Conservation (phyloP, 2,797 vertebrate genomes). For the Protonibea diacanthus region DNA sequence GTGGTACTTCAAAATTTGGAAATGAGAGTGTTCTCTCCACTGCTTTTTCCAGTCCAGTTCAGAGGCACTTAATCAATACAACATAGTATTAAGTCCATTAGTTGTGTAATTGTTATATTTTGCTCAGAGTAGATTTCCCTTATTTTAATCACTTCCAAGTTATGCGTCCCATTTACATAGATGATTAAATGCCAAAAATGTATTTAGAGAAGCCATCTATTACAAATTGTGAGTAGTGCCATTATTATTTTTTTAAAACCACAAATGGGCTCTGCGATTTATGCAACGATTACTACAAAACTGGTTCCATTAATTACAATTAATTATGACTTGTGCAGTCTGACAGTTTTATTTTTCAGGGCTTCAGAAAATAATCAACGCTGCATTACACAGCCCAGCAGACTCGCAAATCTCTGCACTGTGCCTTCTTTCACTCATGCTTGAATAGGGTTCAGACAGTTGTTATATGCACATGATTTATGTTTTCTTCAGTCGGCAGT, state of each 20-base stretch:
- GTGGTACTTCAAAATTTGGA: constrained; percentile 8
- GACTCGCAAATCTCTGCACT: constrained; percentile 34
- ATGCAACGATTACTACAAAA: constrained; percentile 73
- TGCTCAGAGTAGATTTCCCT: constrained; percentile 34
- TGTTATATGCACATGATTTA: constrained; percentile 45
- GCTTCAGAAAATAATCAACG: constrained; percentile 62
- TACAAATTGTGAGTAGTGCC: constrained; percentile 61
- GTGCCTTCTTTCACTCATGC: constrained; percentile 58
- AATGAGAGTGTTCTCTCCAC: neutral
- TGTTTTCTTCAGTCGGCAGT: constrained; percentile 29
- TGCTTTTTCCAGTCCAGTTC: constrained; percentile 2
- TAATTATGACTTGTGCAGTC: constrained; percentile 72
- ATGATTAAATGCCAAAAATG: constrained; percentile 73
- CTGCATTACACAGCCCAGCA: constrained; percentile 56
- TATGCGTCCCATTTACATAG: constrained; percentile 67
- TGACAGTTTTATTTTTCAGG: constrained; percentile 75
- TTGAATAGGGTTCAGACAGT: constrained; percentile 41
- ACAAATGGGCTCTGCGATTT: constrained; percentile 64
- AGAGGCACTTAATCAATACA: constrained; percentile 5
- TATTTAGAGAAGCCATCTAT: constrained; percentile 72
- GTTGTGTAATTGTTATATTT: constrained; percentile 58
- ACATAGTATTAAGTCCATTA: constrained; percentile 44
- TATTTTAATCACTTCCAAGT: constrained; percentile 61
- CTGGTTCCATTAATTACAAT: constrained; percentile 77
- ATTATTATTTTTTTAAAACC: constrained; percentile 27